Conservation (phyloP, 2,888 invertebrate genomes). For the Orthosia gothica region DNA sequence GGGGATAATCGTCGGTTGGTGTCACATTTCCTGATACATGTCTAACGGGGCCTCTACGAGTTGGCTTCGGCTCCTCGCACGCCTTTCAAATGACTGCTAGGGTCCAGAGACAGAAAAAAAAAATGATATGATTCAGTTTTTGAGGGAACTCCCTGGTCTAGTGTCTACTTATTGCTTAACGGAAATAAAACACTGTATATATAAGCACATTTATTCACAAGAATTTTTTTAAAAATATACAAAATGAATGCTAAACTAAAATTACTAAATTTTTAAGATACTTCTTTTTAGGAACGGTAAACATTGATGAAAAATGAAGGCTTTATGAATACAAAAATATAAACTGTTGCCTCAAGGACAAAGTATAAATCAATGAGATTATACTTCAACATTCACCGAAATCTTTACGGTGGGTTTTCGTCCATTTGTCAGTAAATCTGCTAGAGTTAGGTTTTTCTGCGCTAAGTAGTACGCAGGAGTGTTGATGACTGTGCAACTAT, state of each 20-base stretch:
- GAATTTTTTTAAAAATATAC: background rate
- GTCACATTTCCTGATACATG: no score
- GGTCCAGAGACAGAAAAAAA: no score
- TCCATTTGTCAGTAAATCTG: background rate
- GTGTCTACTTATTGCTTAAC: no score
- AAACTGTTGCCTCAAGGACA: background rate
- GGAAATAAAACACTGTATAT: no score
- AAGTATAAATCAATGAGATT: background rate
- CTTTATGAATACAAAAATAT: background rate
- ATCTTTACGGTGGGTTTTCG: background rate
- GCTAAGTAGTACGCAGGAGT: background rate
- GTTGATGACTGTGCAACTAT: background rate
- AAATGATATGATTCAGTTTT: background rate
- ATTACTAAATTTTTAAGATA: background rate
- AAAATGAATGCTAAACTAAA: background rate
- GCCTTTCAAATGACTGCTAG: no score
- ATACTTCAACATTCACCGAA: slow-evolving; percentile 1
- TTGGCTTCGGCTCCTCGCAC: no score
- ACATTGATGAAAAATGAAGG: background rate
- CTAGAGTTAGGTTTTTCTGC: background rate
- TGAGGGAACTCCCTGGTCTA: no score
- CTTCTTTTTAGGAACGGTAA: background rate
- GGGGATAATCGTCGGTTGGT: no score
- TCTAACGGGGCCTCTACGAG: no score
- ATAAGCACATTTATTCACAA: background rate